Conservation (phyloP, 2,113 vertebrate species). For the Vicugna pacos region DNA sequence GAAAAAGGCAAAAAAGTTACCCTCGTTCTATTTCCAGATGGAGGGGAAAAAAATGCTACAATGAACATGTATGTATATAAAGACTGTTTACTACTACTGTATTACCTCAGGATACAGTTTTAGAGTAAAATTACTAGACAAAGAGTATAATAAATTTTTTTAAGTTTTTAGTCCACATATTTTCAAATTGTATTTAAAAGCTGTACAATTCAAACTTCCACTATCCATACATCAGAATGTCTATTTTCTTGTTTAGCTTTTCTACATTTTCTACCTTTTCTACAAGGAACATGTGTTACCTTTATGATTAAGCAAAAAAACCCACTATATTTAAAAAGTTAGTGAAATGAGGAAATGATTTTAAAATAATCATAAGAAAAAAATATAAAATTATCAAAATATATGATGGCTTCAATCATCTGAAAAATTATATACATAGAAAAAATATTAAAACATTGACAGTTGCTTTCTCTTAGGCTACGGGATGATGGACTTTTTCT, state of each 20-base stretch:
- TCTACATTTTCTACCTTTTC: neutral
- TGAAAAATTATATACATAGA: neutral
- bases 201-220: neutral
- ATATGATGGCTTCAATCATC: neutral
- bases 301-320: neutral
- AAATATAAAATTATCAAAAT: neutral
- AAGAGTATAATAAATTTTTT: neutral
- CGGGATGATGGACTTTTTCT: neutral
- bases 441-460: constrained; percentile 16
- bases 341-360: neutral
- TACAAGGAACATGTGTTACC: neutral
- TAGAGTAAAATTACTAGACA: neutral
- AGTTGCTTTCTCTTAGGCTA: neutral
- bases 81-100: neutral
- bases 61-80: neutral
- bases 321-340: neutral
- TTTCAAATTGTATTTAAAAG: constrained; percentile 18
- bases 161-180: neutral
- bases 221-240: neutral
- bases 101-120: neutral
- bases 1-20: neutral
- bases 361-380: constrained; percentile 6
- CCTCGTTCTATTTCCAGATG: neutral
- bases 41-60: neutral
- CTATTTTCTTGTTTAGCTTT: neutral